A percentile compares a stretch with the other conserved stretches of the same genome.
These are phyloP conservation scores for Agonum fuliginosum DNA, from an alignment of 2,888 invertebrate species.

Conservation along the genomic window DNA sequence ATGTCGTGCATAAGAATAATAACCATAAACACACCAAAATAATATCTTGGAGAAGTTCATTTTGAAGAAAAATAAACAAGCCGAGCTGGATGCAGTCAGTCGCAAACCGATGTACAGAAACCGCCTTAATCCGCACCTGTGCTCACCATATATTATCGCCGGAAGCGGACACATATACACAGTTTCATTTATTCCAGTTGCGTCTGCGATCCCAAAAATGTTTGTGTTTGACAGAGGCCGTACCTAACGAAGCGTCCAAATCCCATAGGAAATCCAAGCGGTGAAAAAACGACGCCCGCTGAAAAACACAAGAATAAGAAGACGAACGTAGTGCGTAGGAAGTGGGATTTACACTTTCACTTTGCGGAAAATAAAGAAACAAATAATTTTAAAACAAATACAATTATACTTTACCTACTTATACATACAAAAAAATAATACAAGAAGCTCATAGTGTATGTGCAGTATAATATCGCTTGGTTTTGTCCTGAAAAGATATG, in stretches of 20 bases:
- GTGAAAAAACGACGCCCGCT: slow-evolving; percentile 21
- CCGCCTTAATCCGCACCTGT: slow-evolving; percentile 55
- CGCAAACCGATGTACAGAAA: slow-evolving; percentile 9
- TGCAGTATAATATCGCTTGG: no score
- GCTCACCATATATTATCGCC: slow-evolving; percentile 53
- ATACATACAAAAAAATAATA: no score
- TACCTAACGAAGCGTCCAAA: slow-evolving; percentile 68
- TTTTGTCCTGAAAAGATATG: no score
- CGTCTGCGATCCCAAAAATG: slow-evolving; percentile 67
- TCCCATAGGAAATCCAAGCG: slow-evolving; percentile 67
- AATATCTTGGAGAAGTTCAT: slow-evolving; percentile 7
- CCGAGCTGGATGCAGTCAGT: not conserved
- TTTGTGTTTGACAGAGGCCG: slow-evolving; percentile 68
- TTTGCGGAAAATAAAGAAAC: no score
- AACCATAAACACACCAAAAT: slow-evolving; percentile 28
- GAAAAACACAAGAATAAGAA: slow-evolving; percentile 48
- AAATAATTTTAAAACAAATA: no score
- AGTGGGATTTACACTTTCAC: no score
- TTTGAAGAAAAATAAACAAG: slow-evolving; percentile 30
- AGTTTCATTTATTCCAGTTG: slow-evolving; percentile 66
- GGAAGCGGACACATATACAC: slow-evolving; percentile 59
- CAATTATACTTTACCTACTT: no score
- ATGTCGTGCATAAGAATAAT: slow-evolving; percentile 21
- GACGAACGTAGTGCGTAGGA: not conserved
- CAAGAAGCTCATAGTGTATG: no score